Evolutionary conservation across 2,113 vertebrate species (phyloP).

Genomic region (Gorilla gorilla): DNA sequence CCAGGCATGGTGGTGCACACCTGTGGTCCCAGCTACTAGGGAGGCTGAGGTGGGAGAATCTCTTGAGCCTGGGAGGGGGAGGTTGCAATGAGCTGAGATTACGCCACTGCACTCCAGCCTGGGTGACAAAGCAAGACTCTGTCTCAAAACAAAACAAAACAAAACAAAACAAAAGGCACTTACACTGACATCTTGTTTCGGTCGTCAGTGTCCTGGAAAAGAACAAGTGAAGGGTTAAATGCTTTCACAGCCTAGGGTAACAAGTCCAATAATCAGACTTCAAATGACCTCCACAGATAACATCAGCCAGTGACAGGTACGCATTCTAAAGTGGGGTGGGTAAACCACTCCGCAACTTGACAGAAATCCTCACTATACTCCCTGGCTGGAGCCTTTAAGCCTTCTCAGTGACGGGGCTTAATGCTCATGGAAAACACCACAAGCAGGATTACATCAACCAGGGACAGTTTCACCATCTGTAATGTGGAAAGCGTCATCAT

Average conservation of each 20-base stretch:
- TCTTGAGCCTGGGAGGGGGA: too few relatives aligned
- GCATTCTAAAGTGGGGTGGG: background rate
- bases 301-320: background rate
- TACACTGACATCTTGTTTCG: constrained; percentile 76
- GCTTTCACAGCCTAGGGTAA: background rate
- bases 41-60: too few relatives aligned
- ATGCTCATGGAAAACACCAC: background rate
- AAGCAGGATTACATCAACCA: background rate
- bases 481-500: background rate
- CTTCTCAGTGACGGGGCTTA: background rate
- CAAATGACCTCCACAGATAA: background rate
- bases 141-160: too few relatives aligned
- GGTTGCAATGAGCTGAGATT: too few relatives aligned
- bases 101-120: too few relatives aligned
- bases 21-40: too few relatives aligned
- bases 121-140: too few relatives aligned
- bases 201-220: constrained; percentile 87
- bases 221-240: background rate
- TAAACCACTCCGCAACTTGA: background rate
- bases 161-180: constrained; percentile 43
- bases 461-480: background rate
- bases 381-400: background rate
- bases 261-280: background rate
- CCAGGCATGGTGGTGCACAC: too few relatives aligned
- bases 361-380: background rate